These are phyloP conservation scores for Pogonocherus hispidulus DNA, from an alignment of 2,888 invertebrate species.

Conservation along the genomic window DNA sequence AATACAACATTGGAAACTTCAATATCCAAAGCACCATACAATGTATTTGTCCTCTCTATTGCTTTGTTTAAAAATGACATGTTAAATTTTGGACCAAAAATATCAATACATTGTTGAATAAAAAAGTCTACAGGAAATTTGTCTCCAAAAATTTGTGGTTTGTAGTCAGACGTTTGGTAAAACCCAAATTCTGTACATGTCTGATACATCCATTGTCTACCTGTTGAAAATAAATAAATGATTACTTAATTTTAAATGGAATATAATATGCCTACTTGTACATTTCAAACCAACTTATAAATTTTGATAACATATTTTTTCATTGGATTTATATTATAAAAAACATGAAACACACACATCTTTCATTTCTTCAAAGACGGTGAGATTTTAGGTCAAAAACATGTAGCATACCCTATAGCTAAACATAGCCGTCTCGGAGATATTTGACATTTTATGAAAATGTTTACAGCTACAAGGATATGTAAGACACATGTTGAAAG, in stretches of 20 bases:
- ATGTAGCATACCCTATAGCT: no score
- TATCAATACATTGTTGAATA: slow-evolving; percentile 84
- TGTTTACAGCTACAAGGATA: no score
- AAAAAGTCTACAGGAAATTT: slow-evolving; percentile 84
- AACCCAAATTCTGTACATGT: slow-evolving; percentile 97
- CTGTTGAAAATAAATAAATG: no score
- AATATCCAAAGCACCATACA: slow-evolving; percentile 83
- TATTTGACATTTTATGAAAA: no score
- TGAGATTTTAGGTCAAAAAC: no score
- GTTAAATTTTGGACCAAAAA: slow-evolving; percentile 84
- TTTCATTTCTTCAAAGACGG: no score
- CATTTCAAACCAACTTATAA: no score
- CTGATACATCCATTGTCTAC: slow-evolving; percentile 93
- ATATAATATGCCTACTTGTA: neutral
- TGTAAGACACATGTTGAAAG: no score
- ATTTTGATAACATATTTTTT: no score
- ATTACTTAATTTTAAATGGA: slow-evolving; percentile 12
- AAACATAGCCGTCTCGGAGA: no score
- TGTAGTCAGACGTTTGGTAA: slow-evolving; percentile 87
- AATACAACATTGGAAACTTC: slow-evolving; percentile 82
- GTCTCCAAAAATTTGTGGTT: slow-evolving; percentile 78
- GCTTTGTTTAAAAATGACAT: slow-evolving; percentile 73
- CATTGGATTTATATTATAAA: no score
- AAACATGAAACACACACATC: no score
- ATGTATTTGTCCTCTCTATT: slow-evolving; percentile 80